Evolutionary conservation across 2,113 vertebrate genomes (phyloP), one percentile per base, ranked within the genome.

Genomic region (Narcine bancroftii): DNA sequence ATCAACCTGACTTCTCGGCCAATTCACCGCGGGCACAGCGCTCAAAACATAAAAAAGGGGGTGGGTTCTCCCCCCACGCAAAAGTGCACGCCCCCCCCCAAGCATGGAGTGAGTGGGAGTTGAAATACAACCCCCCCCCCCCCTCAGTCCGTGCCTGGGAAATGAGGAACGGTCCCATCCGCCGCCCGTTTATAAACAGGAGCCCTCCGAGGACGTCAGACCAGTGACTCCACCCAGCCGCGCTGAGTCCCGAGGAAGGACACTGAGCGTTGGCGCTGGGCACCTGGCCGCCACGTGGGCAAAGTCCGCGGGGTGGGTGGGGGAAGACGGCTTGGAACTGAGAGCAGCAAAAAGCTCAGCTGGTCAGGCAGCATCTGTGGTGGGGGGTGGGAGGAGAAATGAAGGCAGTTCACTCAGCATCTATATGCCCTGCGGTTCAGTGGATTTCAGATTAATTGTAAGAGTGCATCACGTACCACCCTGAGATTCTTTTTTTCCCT

Each of bases 171-270:
- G 33, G 81, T 53, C 81, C 53, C 50, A 87, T 60, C 81, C 81
- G 53, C 81, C 81, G 81, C 81, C 81, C 81, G 0, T 63, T 87
- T 87, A 87, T 87, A 87, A 87, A 87, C 33, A 83, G 53, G 81
- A 87, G 81, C 81, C 81, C 81, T 87, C n/a, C 81, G 53, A 87
- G 53, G n/a, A 87, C 81, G 81, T 87, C 81, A 87, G 81, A 11
- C 11, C 53, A 87, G 53, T 87, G 81, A 87, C 81, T 87, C 81
- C 81, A 87, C 81, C 81, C 81, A 42, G 53, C 81, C 81, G 53
- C 53, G 53, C 53, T n/a, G 15, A 63, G 6, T 39, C 21, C 76
- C 24, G 75, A 45, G 75, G 75, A n/a, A n/a, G n/a, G n/a, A n/a
- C n/a, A n/a, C n/a, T n/a, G n/a, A n/a, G n/a, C n/a, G n/a, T n/a